A percentile compares a stretch with the other conserved stretches of the same genome.
phyloP scores from a whole-genome alignment of 2,797 vertebrate genomes.

The Sebastiscus tertius region DNA sequence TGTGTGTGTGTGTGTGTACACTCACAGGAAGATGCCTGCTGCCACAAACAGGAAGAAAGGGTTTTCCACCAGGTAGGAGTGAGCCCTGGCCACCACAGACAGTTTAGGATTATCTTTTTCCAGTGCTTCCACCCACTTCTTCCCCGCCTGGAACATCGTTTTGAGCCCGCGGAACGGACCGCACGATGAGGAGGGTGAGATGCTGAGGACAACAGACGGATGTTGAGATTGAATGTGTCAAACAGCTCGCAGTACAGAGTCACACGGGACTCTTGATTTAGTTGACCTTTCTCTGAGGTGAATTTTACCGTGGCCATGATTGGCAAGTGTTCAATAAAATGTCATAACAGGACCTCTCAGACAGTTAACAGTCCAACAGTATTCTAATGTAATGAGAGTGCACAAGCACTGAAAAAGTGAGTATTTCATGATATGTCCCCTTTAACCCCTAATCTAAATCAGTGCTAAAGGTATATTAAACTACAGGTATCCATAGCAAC shows the following conservation, averaged over 20 bases:
- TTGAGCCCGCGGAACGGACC: conserved; percentile 88
- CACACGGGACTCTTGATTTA: background rate
- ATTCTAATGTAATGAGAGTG: too few relatives aligned
- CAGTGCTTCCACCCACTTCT: conserved; percentile 83
- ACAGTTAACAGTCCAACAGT: background rate
- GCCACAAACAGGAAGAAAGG: conserved; percentile 86
- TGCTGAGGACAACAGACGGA: conserved; percentile 71
- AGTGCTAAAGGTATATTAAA: background rate
- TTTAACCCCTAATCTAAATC: background rate
- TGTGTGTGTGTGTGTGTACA: background rate
- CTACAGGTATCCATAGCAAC: background rate
- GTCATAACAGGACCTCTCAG: background rate
- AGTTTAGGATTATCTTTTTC: conserved; percentile 78
- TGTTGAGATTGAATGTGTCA: background rate
- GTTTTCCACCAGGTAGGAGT: conserved; percentile 88
- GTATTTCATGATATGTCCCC: too few relatives aligned
- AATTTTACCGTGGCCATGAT: background rate
- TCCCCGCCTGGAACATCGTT: conserved; percentile 88
- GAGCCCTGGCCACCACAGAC: conserved; percentile 81
- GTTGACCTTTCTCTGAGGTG: background rate
- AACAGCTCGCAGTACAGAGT: background rate
- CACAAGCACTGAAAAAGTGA: too few relatives aligned
- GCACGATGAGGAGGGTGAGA: conserved; percentile 85
- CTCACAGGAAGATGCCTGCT: conserved; percentile 88
- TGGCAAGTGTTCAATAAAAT: background rate